Conservation (phyloP, 2,888 invertebrate genomes). For the Thecophora atra region DNA sequence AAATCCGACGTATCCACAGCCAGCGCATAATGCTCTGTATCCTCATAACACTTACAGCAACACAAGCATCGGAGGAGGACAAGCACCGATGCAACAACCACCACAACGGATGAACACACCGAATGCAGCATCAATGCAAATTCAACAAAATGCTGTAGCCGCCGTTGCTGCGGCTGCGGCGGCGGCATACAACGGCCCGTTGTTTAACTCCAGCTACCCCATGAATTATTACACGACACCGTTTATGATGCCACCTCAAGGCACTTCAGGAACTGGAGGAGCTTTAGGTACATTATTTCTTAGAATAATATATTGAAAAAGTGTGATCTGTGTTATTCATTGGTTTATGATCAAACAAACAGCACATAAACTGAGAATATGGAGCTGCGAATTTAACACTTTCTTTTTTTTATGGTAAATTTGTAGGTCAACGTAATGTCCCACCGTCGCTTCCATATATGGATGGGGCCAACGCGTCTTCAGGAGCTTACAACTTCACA, state of each 20-base stretch:
- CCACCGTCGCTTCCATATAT: constrained; percentile 51
- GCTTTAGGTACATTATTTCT: constrained; percentile 31
- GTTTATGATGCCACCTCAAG: constrained; percentile 54
- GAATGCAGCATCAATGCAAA: constrained; percentile 43
- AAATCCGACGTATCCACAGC: constrained; percentile 60
- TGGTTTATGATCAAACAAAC: too few species aligned
- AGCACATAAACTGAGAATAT: too few species aligned
- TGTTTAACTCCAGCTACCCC: constrained; percentile 57
- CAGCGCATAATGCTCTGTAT: constrained; percentile 38
- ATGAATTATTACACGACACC: constrained; percentile 60
- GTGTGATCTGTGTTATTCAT: background rate
- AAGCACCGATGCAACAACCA: constrained; percentile 63
- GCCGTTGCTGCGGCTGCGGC: constrained; percentile 40
- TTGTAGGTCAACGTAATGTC: constrained; percentile 53
- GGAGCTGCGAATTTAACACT: background rate
- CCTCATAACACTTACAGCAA: background rate
- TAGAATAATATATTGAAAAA: background rate
- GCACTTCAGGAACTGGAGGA: constrained; percentile 25
- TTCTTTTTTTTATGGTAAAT: background rate
- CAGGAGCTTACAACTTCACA: constrained; percentile 47
- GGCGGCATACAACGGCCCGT: constrained; percentile 52
- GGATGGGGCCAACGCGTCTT: constrained; percentile 44
- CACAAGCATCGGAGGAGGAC: background rate
- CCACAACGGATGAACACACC: constrained; percentile 56
- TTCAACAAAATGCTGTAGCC: constrained; percentile 41